Base-by-base conservation (phyloP, 2,888 invertebrate species). In the Acleris holmiana region DNA sequence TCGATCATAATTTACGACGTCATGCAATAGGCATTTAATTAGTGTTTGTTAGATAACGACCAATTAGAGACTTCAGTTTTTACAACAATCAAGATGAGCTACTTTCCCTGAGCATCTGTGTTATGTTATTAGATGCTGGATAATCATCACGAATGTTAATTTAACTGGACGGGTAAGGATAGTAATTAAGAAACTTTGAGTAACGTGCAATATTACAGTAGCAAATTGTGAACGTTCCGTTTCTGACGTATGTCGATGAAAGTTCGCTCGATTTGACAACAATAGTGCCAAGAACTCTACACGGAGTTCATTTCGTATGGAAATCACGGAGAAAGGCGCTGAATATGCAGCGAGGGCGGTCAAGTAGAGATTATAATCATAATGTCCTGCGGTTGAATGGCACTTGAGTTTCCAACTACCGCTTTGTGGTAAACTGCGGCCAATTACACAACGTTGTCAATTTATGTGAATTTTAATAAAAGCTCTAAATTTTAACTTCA, bases 331-430 rank as follows among this genome's bases (percentile, higher is more conserved):
- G 35, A 35, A 10, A 13, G 35, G 35, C 4, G 13, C 8, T 35
- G 35, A 35, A 35, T 35, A 35, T 35, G 35, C 35, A 35, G 35
- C 13, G 66, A 55, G 53, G 58, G 50, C 62, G 71, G 61, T 67
- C 49, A 54, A 35, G 64, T 15, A 29, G 47, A 60, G 64, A 65
- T 66, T 66, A 58, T 69, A 64, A 63, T 60, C 69, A 66, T 73
- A 72, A 73, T 69, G 54, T 48, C 56, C 61, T 71, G 72, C 58
- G 76, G 71, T 72, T 66, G 58, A 62, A 68, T 62, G 55, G 60
- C 49, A 62, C 53, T 59, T 51, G 55, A 69, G 60, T 71, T 73
- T 72, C 71, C 66, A 71, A 69, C 46, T 68, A 66, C 69, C 49
- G 61, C 58, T 58, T 53, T 64, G 68, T 58, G 67, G 64, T 60